These are phyloP conservation scores for Caenorhabditis panamensis DNA, from an alignment of 2,888 invertebrate genomes.

Conservation along the genomic window DNA sequence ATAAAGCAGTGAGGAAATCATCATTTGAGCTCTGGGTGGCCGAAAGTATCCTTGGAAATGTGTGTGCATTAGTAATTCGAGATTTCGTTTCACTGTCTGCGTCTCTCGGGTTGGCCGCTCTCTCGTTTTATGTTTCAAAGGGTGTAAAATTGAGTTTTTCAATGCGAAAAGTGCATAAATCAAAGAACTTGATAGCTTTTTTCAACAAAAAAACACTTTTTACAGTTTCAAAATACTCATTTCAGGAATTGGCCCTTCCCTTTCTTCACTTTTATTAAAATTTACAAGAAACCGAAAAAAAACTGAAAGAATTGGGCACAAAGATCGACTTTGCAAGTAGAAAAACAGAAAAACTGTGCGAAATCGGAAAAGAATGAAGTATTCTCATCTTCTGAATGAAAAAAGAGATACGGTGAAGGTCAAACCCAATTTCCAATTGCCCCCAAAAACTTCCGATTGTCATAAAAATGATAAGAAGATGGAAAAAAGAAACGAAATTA, in stretches of 20 bases:
- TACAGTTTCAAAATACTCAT: no score
- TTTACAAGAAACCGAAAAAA: no score
- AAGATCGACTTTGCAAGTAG: not conserved
- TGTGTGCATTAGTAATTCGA: conserved; percentile 56
- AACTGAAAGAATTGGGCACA: no score
- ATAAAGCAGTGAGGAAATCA: conserved; percentile 2
- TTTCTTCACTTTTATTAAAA: no score
- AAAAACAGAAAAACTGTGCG: conserved; percentile 3
- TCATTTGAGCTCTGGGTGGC: not conserved
- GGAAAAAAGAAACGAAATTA: not conserved
- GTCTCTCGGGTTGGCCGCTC: not conserved
- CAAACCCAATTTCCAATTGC: conserved; percentile 48
- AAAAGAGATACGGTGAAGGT: conserved; percentile 32
- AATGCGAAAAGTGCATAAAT: no score
- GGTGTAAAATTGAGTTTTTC: no score
- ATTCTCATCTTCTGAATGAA: not conserved
- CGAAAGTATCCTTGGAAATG: conserved; percentile 15
- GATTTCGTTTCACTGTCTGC: conserved; percentile 36
- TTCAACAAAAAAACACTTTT: no score
- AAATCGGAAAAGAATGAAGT: not conserved
- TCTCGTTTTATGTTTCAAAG: not conserved
- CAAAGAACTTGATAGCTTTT: no score
- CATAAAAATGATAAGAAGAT: conserved; percentile 8
- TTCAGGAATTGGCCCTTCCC: no score
- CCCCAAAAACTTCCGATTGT: conserved; percentile 43